phyloP scores from a whole-genome alignment of 37 sponge, comb jelly and placozoan species.

The Hormiphora californensis region DNA sequence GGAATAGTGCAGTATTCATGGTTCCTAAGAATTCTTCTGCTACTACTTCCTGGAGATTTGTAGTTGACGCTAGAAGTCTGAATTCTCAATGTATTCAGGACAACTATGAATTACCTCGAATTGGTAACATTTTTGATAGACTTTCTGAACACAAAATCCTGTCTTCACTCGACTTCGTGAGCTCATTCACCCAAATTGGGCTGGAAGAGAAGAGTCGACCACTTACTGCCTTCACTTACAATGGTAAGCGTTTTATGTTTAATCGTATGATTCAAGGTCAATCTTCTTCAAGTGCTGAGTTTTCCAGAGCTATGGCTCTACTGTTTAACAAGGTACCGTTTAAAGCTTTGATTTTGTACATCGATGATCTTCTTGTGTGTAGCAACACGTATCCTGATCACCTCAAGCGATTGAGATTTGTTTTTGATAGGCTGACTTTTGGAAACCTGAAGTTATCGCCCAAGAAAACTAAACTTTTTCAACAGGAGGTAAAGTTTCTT shows the following conservation, averaged over 20 bases:
- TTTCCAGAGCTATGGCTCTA: background rate
- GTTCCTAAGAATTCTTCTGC: no score
- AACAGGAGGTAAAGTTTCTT: background rate
- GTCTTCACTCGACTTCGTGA: background rate
- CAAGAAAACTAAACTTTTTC: background rate
- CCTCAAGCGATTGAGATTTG: background rate
- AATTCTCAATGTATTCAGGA: background rate
- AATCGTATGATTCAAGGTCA: background rate
- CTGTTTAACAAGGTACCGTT: no score
- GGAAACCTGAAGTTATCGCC: background rate
- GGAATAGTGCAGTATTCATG: no score
- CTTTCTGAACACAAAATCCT: background rate
- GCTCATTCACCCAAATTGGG: background rate
- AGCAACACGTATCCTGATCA: background rate
- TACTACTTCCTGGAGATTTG: no score
- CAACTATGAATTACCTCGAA: background rate
- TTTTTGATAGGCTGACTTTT: slow-evolving; percentile 10
- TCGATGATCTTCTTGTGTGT: slow-evolving; percentile 31
- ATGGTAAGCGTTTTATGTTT: background rate
- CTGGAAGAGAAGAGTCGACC: background rate
- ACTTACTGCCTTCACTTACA: background rate
- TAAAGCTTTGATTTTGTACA: no score
- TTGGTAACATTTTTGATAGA: background rate
- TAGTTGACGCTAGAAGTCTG: background rate
- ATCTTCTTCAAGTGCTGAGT: background rate